Evolutionary conservation across 30 jellyfish, hydroid and myxozoan species (phyloP).

Genomic region (Aurelia sp.): DNA sequence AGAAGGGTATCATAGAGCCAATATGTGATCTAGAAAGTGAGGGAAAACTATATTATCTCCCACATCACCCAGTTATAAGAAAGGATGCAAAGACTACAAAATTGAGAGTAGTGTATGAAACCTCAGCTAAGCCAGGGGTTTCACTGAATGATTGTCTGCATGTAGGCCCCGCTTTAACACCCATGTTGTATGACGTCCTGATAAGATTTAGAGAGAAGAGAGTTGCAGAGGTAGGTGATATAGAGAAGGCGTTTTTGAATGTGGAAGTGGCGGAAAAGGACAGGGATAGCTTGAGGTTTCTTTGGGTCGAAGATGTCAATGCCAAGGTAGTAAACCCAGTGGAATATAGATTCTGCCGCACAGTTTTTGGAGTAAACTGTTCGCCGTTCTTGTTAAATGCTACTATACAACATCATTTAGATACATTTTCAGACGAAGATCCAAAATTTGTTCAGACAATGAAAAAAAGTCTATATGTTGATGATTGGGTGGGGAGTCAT

Average conservation of each 20-base stretch:
- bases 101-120: not conserved
- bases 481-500: too few relatives aligned
- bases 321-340: slow-evolving; percentile 18
- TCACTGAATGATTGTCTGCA: slow-evolving; percentile 47
- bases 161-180: slow-evolving; percentile 38
- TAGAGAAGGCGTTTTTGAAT: too few relatives aligned
- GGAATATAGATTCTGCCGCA: slow-evolving; percentile 7
- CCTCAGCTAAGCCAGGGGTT: too few relatives aligned
- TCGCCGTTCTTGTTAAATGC: slow-evolving; percentile 47
- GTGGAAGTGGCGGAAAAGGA: slow-evolving; percentile 1
- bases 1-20: slow-evolving; percentile 20
- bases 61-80: slow-evolving; percentile 38
- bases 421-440: not conserved
- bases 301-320: slow-evolving; percentile 34
- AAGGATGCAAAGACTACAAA: slow-evolving; percentile 32
- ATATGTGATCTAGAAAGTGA: slow-evolving; percentile 1
- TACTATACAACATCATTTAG: slow-evolving; percentile 24
- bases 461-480: too few relatives aligned
- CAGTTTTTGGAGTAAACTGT: slow-evolving; percentile 26
- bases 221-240: too few relatives aligned
- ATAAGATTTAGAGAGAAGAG: not conserved
- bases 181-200: too few relatives aligned
- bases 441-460: slow-evolving; percentile 22
- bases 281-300: slow-evolving; percentile 40
- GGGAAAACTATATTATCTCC: slow-evolving; percentile 4